Evolutionary conservation across 2,797 vertebrate species (phyloP), one percentile per base, ranked within the genome.

Genomic region (Ceyx erithaca): DNA sequence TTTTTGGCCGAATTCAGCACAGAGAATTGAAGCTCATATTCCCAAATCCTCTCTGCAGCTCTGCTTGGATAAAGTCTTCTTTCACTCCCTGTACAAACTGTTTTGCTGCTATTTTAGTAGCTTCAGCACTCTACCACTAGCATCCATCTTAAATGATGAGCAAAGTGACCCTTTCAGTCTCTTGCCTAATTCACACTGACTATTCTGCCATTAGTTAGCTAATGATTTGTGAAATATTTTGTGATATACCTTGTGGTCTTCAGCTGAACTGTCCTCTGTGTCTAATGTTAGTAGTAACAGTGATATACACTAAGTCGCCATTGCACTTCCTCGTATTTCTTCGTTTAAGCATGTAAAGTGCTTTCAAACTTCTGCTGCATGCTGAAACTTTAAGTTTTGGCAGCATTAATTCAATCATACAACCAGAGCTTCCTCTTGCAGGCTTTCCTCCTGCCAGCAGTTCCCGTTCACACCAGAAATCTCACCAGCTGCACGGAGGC

Each of bases 201-300:
- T 86, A 49, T 54, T 90, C 83, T 96, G 69, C 68, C 90, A 57
- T 92, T 94, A 94, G 93, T 82, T 90, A 77, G 80, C 71, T 92
- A 94, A 96, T 62, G 94, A 77, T 85, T 94, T 96, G 92, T 90
- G 83, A 96, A 95, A 85, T 77, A 90, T 80, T 93, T 94, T 75
- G 89, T 87, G 92, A 64, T 80, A 61, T n/a, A 80, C 75, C 68
- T 84, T 71, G 94, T 78, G 85, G 41, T 93, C 80, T 79, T 92
- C 78, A 91, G 78, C 80, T 23, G 33, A 87, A 9, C 55, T 58
- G 64, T 66, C 51, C 78, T 90, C 80, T 77, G 10, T 68, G 51
- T 71, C 85, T 76, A 58, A 81, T 10, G 37, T 19, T 41, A 62
- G 68, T 5, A 61, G 71, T 43, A 77, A 46, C 33, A 55, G 83